Conservation (phyloP, 2,888 invertebrate genomes). For the Gymnosoma rotundatum region DNA sequence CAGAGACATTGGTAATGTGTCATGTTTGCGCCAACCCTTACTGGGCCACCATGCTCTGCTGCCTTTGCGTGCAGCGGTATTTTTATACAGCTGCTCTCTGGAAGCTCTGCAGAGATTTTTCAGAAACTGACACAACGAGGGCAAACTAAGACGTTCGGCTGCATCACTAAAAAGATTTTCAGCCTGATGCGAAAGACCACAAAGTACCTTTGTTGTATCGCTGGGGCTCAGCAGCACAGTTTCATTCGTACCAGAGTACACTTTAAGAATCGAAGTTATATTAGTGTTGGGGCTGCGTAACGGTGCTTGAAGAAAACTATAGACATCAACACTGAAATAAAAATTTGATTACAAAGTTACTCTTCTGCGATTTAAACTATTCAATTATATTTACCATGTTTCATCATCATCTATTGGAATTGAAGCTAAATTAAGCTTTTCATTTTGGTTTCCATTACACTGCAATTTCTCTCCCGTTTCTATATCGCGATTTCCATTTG, state of each 20-base stretch:
- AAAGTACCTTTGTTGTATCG: slow-evolving; percentile 93
- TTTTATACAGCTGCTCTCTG: slow-evolving; percentile 86
- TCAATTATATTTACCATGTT: slow-evolving; percentile 85
- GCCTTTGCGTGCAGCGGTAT: slow-evolving; percentile 82
- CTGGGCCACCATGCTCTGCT: slow-evolving; percentile 82
- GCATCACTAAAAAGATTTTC: slow-evolving; percentile 95
- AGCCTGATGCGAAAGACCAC: slow-evolving; percentile 93
- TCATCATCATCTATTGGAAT: slow-evolving; percentile 88
- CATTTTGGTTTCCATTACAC: slow-evolving; percentile 82
- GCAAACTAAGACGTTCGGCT: slow-evolving; percentile 92
- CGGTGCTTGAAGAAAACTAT: slow-evolving; percentile 90
- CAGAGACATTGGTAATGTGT: slow-evolving; percentile 83
- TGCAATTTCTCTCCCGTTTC: slow-evolving; percentile 80
- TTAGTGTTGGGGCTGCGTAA: slow-evolving; percentile 85
- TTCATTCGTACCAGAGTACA: slow-evolving; percentile 81
- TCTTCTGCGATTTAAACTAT: background rate
- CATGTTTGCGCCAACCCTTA: slow-evolving; percentile 82
- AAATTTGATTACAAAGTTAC: background rate
- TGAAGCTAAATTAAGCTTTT: slow-evolving; percentile 85
- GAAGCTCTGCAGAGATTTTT: slow-evolving; percentile 93
- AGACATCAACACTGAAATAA: slow-evolving; percentile 88
- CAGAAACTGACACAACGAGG: slow-evolving; percentile 91
- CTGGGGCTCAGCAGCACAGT: slow-evolving; percentile 87
- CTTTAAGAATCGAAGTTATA: slow-evolving; percentile 81
- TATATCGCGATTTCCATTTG: slow-evolving; percentile 79